Evolutionary conservation across 2,797 vertebrate genomes (phyloP).

Genomic region (Hyperoplus lanceolatus): DNA sequence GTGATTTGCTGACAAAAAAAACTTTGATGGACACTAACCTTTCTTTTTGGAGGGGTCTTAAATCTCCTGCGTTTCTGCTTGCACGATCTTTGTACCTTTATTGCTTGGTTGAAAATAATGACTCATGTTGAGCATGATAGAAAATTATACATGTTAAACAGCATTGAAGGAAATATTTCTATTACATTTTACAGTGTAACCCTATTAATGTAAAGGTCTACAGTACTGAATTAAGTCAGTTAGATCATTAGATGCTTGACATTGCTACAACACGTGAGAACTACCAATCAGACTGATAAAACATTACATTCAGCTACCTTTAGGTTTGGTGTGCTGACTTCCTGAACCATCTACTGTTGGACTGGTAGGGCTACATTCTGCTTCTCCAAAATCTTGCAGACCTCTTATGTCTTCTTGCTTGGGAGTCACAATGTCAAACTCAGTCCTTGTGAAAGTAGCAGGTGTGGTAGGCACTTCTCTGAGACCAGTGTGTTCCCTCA

Average conservation of each 20-base stretch:
- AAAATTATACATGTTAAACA: neutral
- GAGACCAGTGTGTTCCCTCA: neutral
- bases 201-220: neutral
- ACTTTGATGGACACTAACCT: conserved; percentile 62
- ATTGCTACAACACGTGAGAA: neutral
- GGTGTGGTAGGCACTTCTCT: conserved; percentile 1
- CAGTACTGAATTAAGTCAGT: neutral
- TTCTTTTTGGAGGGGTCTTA: conserved; percentile 57
- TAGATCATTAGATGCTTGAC: neutral
- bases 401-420: conserved; percentile 9
- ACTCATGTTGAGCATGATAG: no score
- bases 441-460: conserved; percentile 4
- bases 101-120: conserved; percentile 50
- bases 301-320: conserved; percentile 50
- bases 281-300: neutral
- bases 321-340: conserved; percentile 12
- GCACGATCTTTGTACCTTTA: conserved; percentile 81
- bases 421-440: conserved; percentile 55
- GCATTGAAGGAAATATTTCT: neutral
- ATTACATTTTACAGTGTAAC: neutral
- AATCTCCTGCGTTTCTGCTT: conserved; percentile 50
- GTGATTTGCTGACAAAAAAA: neutral
- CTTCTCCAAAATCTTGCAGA: conserved; percentile 3
- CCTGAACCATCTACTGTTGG: neutral
- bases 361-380: neutral